Conservation (phyloP, 2,113 vertebrate genomes). For the Baryphthengus martii region DNA sequence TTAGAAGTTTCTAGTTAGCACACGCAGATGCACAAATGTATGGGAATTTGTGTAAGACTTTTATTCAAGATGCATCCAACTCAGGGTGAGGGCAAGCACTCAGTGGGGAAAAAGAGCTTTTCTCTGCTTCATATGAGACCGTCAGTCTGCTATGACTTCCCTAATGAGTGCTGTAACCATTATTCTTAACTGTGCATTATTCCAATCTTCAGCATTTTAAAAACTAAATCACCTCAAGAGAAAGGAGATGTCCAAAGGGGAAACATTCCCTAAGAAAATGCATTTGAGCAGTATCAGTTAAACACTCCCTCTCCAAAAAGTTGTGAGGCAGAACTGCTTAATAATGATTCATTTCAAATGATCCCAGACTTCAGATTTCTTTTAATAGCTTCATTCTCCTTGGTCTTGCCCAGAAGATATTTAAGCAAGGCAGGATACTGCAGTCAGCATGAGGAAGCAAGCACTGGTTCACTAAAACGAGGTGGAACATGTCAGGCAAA, state of each 20-base stretch:
- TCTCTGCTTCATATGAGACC: background rate
- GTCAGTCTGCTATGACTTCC: background rate
- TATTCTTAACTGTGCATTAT: background rate
- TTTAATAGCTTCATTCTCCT: slow-evolving; percentile 10
- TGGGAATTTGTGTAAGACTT: background rate
- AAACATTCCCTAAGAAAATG: slow-evolving; percentile 6
- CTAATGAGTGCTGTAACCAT: background rate
- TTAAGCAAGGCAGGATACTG: background rate
- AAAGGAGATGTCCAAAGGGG: background rate
- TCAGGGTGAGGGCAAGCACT: background rate
- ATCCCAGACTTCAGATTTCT: background rate
- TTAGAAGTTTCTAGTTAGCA: background rate
- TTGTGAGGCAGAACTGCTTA: slow-evolving; percentile 13
- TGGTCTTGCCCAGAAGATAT: background rate
- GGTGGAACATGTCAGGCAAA: background rate
- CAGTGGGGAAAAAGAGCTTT: background rate
- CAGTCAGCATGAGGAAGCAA: background rate
- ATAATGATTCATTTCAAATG: slow-evolving; percentile 20
- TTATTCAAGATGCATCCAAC: background rate
- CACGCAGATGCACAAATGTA: background rate
- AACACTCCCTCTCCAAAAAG: background rate
- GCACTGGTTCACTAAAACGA: background rate
- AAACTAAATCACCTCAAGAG: background rate
- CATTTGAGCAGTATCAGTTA: slow-evolving; percentile 21
- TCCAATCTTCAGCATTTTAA: background rate